Evolutionary conservation across 2,797 vertebrate species (phyloP).

Genomic region (Trachops cirrhosus): DNA sequence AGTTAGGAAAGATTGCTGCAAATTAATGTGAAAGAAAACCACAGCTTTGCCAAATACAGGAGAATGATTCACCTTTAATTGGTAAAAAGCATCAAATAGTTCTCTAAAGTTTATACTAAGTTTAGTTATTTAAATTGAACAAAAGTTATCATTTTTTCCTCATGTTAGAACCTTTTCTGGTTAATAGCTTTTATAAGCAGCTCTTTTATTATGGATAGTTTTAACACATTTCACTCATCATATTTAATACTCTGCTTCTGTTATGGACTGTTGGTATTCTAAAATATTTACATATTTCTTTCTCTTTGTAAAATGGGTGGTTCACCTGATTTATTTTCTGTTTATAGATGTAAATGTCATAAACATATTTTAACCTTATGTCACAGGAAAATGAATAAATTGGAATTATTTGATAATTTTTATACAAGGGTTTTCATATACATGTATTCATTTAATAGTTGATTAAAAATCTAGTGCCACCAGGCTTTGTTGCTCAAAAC

Average conservation of each 20-base stretch:
- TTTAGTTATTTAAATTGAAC: neutral
- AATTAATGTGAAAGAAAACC: neutral
- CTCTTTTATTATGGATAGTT: neutral
- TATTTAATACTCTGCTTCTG: neutral
- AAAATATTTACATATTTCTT: neutral
- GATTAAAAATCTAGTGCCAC: neutral
- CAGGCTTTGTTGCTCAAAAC: neutral
- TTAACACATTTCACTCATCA: slow-evolving; percentile 15
- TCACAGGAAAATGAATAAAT: neutral
- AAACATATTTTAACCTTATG: neutral
- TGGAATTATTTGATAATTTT: slow-evolving; percentile 19
- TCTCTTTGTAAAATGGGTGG: neutral
- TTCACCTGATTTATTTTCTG: slow-evolving; percentile 22
- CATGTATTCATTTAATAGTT: neutral
- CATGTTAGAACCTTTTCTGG: neutral
- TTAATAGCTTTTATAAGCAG: slow-evolving; percentile 1
- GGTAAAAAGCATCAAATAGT: neutral
- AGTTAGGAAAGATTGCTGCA: neutral
- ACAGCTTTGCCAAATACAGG: neutral
- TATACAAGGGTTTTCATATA: neutral
- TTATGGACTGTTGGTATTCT: neutral
- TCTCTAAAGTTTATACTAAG: neutral
- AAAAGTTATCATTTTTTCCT: neutral
- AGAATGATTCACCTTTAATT: neutral
- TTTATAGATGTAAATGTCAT: neutral